Conservation (phyloP, 2,888 invertebrate genomes). For the Hololepta plana region DNA sequence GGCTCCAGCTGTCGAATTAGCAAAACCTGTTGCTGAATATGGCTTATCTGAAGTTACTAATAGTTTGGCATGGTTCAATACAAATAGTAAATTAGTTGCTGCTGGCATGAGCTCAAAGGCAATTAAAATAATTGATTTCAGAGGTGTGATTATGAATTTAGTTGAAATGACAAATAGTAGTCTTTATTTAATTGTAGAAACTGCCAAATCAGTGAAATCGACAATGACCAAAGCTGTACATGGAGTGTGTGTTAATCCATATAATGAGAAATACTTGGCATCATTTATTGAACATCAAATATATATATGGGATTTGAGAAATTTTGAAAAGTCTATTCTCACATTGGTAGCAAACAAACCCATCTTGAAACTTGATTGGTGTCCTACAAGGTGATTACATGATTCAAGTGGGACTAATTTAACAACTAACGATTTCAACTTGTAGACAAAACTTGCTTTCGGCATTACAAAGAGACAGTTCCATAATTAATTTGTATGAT, state of each 20-base stretch:
- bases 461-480: conserved; percentile 62
- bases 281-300: conserved; percentile 69
- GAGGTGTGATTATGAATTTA: conserved; percentile 42
- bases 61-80: conserved; percentile 69
- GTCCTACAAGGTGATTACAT: conserved; percentile 55
- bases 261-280: conserved; percentile 61
- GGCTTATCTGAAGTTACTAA: conserved; percentile 71
- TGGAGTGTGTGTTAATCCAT: conserved; percentile 64
- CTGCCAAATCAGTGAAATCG: conserved; percentile 45
- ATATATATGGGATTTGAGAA: conserved; percentile 75
- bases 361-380: conserved; percentile 67
- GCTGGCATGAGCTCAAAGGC: conserved; percentile 84
- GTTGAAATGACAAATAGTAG: conserved; percentile 3
- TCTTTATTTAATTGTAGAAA: conserved; percentile 41
- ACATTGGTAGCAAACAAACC: conserved; percentile 50
- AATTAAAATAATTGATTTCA: conserved; percentile 73
- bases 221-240: conserved; percentile 67
- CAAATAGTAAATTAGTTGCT: conserved; percentile 54
- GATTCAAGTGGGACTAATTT: not conserved
- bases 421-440: no score
- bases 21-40: conserved; percentile 52
- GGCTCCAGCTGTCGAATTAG: conserved; percentile 26
- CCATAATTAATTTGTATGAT: conserved; percentile 65
- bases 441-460: conserved; percentile 55
- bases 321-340: conserved; percentile 68